Evolutionary conservation across 2,113 vertebrate genomes (phyloP).

Genomic region (Erythrolamprus reginae): DNA sequence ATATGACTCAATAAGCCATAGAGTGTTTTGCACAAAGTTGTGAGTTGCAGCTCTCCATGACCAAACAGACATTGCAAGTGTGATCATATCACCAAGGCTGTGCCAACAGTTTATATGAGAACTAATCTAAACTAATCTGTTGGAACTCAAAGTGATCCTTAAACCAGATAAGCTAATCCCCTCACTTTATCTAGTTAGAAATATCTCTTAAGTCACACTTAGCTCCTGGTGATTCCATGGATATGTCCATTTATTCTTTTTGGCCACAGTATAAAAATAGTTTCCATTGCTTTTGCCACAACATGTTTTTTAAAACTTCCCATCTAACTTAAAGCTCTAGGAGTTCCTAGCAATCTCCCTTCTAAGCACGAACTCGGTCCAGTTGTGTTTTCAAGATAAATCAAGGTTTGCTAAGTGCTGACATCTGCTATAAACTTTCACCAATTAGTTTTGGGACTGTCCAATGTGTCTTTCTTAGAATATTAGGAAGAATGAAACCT

Average conservation of each 20-base stretch:
- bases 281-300: not conserved
- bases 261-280: not conserved
- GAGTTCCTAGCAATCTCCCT: not conserved
- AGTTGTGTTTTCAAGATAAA: not conserved
- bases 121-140: not conserved
- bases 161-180: not conserved
- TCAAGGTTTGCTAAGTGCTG: not conserved
- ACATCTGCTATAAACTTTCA: not conserved
- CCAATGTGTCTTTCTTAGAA: not conserved
- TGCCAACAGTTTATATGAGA: not conserved
- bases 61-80: not conserved
- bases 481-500: not conserved
- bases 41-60: not conserved
- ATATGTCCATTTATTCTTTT: not conserved
- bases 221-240: not conserved
- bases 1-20: not conserved
- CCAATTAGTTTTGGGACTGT: not conserved
- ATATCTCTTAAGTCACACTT: not conserved
- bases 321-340: not conserved
- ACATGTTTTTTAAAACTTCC: not conserved
- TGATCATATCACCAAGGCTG: not conserved
- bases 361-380: not conserved
- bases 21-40: conserved; percentile 18
- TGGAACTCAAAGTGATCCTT: not conserved
- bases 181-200: not conserved